A percentile compares a stretch with the other conserved stretches of the same genome.
These are phyloP conservation scores for Acomys russatus DNA, from an alignment of 2,797 vertebrate species.

Conservation along the genomic window DNA sequence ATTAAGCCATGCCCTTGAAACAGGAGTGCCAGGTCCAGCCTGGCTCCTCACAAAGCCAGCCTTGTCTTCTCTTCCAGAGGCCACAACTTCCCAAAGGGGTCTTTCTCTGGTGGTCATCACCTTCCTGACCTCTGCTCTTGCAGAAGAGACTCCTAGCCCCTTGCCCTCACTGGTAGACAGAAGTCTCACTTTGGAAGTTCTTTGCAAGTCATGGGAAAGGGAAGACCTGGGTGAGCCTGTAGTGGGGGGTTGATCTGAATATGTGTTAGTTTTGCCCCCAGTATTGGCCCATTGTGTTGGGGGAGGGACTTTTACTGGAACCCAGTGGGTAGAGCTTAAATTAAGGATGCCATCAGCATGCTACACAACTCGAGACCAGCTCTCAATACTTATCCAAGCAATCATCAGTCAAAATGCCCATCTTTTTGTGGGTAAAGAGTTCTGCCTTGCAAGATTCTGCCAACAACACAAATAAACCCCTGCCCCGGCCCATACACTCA, in stretches of 20 bases:
- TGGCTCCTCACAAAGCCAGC: background rate
- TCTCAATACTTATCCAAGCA: too few species aligned
- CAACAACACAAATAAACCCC: background rate
- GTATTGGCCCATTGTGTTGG: too few species aligned
- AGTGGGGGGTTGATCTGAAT: accelerated
- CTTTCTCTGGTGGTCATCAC: accelerated
- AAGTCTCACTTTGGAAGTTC: background rate
- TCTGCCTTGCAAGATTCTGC: too few species aligned
- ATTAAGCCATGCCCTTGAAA: background rate
- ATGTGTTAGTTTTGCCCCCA: background rate
- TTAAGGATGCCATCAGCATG: background rate
- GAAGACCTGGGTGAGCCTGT: background rate
- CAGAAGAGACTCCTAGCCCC: background rate
- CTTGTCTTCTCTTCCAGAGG: background rate
- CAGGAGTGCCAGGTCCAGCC: background rate
- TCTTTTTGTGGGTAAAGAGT: background rate
- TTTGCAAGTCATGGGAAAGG: background rate
- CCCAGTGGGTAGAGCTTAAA: background rate
- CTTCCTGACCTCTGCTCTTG: background rate
- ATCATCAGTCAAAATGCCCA: accelerated
- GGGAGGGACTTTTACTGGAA: background rate
- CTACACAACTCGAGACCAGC: background rate
- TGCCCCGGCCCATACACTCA: background rate
- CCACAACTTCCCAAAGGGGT: background rate
- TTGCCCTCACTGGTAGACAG: background rate